These are phyloP conservation scores for Ruditapes philippinarum DNA, from an alignment of 1,140 invertebrate species.

Conservation along the genomic window DNA sequence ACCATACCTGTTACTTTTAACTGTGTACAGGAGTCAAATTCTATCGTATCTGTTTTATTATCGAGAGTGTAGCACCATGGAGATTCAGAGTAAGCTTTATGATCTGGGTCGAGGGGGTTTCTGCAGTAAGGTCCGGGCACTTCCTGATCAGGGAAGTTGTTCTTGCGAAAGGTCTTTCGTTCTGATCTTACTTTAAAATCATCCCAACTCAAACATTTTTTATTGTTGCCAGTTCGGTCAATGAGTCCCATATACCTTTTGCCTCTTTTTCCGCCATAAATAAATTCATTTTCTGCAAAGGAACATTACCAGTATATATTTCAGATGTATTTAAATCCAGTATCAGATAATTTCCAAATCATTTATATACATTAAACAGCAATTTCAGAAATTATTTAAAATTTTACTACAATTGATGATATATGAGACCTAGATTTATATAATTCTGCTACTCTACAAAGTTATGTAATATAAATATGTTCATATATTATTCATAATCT, in stretches of 20 bases:
- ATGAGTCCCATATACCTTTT: constrained; percentile 29
- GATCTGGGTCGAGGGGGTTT: neutral
- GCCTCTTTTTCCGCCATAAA: constrained; percentile 40
- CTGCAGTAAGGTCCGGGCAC: constrained; percentile 52
- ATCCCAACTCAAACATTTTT: constrained; percentile 49
- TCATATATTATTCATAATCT: too few relatives aligned
- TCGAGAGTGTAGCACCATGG: constrained; percentile 40
- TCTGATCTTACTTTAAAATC: neutral
- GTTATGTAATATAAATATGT: too few relatives aligned
- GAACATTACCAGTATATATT: neutral
- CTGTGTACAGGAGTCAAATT: constrained; percentile 12
- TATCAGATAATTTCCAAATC: too few relatives aligned
- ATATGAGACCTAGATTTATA: too few relatives aligned
- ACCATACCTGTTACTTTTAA: constrained; percentile 17
- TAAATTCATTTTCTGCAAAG: constrained; percentile 43
- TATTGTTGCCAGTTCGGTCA: neutral
- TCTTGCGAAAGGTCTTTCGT: neutral
- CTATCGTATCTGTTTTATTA: neutral
- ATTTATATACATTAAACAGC: too few relatives aligned
- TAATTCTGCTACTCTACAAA: too few relatives aligned
- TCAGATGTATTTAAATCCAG: too few relatives aligned
- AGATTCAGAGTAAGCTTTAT: neutral
- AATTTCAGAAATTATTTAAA: too few relatives aligned
- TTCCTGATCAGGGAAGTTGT: constrained; percentile 9
- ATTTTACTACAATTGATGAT: too few relatives aligned